Base-by-base conservation (phyloP, 1,140 invertebrate species). In the Lordiphosa clarofinis region DNA sequence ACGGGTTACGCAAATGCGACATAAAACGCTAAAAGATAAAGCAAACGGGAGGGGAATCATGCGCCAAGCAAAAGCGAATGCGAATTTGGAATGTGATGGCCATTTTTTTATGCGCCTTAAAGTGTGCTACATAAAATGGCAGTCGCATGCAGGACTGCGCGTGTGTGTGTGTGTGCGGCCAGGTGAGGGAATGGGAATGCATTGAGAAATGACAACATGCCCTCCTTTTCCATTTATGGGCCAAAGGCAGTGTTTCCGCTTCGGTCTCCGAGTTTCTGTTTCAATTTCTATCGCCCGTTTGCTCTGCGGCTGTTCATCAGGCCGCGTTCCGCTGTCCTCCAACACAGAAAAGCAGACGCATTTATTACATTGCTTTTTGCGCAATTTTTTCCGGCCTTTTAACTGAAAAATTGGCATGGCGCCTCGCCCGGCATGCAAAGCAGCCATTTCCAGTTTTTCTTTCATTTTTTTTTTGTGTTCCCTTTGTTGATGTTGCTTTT, bases 361-460 rank as follows among this genome's bases (percentile, higher is more conserved):
- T 82, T 82, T 82, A 82, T 82, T 82, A 84, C 72, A 81, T 76
- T 82, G 71, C 75, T 81, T 66, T 37, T 76, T 69, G 67, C 69
- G 59, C 72, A 58, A 62, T 57, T 72, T 63, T 55, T 65, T 65
- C 57, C 71, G 62, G 62, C 72, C 72, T 76, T 82, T 81, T 81
- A 82, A 81, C 76, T 81, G 76, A 82, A 81, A 81, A 81, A 81
- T 81, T 81, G 76, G 76, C 76, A 81, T 73, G 71, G 56, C 73
- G 67, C 59, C 61, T 66, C 72, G 76, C 72, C 62, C 68, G 72
- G 72, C 76, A 81, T 81, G 76, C 76, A 81, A 81, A 81, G 72
- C 76, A 82, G 79, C 56, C 72, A 81, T 81, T 81, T 82, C 55
- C 40, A 43, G 43, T 36, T 72, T 72, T 38, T 56, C 44, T 39